These are phyloP conservation scores for Isaurus tuberculatus DNA, from an alignment of 92 coral and sea anemone genomes.

Conservation along the genomic window DNA sequence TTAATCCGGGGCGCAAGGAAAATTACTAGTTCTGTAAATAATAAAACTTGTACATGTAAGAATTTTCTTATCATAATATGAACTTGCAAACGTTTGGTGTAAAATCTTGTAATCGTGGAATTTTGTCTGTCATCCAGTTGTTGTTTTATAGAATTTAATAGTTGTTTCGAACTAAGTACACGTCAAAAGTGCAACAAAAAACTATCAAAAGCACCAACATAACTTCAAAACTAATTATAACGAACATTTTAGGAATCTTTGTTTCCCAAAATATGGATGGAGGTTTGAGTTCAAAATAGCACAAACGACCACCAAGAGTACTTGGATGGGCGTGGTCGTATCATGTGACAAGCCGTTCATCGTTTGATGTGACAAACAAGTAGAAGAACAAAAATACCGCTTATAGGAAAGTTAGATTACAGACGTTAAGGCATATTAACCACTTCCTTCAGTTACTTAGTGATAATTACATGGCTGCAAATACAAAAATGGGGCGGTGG, in stretches of 20 bases:
- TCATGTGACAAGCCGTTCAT: constrained; percentile 20
- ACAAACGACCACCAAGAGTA: neutral
- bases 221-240: neutral
- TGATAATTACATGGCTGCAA: neutral
- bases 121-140: neutral
- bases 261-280: neutral
- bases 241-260: neutral
- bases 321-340: neutral
- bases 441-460: constrained; percentile 16
- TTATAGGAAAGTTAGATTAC: constrained; percentile 3
- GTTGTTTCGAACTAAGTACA: neutral
- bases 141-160: neutral
- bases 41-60: neutral
- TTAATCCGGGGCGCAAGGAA: constrained; percentile 34
- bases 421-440: neutral
- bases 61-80: constrained; percentile 2
- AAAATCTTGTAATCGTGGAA: neutral
- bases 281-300: constrained; percentile 9
- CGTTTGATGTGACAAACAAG: neutral
- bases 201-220: neutral
- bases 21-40: neutral
- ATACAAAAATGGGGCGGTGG: neutral
- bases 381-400: constrained; percentile 4
- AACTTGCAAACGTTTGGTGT: neutral
- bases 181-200: neutral